Evolutionary conservation across 2,797 vertebrate species (phyloP).

Genomic region (Falco novaeseelandiae): DNA sequence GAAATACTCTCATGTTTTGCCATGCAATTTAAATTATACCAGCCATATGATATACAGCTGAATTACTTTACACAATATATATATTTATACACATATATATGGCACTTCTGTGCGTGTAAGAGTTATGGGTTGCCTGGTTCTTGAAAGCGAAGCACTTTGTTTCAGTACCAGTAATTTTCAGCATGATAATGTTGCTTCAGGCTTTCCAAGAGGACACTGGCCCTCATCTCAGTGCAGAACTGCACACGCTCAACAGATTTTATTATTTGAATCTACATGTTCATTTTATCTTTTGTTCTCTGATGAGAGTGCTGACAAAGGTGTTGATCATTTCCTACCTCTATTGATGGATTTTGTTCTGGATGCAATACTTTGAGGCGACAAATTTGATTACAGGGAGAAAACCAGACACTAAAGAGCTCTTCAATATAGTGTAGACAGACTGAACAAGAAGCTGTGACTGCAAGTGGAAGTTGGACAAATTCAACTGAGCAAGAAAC

Average conservation of each 20-base stretch:
- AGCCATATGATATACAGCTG: conserved; percentile 10
- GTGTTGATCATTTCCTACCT: neutral
- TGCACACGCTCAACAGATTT: neutral
- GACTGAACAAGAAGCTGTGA: neutral
- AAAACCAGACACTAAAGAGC: neutral
- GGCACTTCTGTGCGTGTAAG: neutral
- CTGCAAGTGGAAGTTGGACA: neutral
- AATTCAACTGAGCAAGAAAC: neutral
- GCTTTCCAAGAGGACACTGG: neutral
- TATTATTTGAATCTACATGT: neutral
- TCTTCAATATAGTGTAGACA: neutral
- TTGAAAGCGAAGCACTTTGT: neutral
- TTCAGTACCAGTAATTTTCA: neutral
- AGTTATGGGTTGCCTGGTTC: accelerated
- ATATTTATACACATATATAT: neutral
- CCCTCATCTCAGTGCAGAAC: neutral
- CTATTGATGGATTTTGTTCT: conserved; percentile 1
- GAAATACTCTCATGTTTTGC: conserved; percentile 34
- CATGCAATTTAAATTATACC: conserved; percentile 48
- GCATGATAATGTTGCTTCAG: neutral
- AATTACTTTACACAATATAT: neutral
- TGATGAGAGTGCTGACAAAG: neutral
- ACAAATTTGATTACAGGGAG: neutral
- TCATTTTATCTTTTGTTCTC: neutral
- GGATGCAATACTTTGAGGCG: neutral